Evolutionary conservation across 2,888 invertebrate species (phyloP).

Genomic region (Monochamus alternatus): DNA sequence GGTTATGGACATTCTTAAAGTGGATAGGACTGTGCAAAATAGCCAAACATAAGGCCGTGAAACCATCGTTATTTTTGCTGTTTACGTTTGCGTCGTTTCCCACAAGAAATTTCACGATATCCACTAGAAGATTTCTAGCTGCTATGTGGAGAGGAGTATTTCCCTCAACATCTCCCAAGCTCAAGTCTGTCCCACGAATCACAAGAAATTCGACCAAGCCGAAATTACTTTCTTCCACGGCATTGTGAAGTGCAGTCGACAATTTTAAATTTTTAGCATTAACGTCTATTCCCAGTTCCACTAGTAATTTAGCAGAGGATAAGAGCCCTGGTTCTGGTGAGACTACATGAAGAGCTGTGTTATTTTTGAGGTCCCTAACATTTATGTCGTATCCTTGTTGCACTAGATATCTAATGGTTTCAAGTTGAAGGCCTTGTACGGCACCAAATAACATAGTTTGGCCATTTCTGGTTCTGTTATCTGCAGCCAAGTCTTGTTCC

Average conservation of each 20-base stretch:
- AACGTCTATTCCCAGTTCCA: background rate
- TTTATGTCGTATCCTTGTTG: background rate
- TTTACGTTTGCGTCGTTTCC: background rate
- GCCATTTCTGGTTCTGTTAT: background rate
- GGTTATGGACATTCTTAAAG: no score
- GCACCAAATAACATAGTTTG: background rate
- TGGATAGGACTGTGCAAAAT: no score
- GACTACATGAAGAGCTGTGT: background rate
- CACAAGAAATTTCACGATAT: background rate
- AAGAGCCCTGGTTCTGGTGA: background rate
- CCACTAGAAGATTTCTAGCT: background rate
- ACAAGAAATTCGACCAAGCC: background rate
- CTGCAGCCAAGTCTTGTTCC: background rate
- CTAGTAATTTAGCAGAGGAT: background rate
- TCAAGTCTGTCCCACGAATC: background rate
- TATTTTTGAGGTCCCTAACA: background rate
- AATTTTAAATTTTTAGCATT: background rate
- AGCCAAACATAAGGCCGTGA: no score
- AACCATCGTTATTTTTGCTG: background rate
- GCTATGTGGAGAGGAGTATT: background rate
- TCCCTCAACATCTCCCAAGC: background rate
- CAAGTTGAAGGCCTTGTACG: background rate
- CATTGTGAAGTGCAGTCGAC: background rate
- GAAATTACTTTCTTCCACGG: background rate
- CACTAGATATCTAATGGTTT: background rate